These are phyloP conservation scores for Pangasius macronema DNA, from an alignment of 2,797 vertebrate genomes.

Conservation along the genomic window DNA sequence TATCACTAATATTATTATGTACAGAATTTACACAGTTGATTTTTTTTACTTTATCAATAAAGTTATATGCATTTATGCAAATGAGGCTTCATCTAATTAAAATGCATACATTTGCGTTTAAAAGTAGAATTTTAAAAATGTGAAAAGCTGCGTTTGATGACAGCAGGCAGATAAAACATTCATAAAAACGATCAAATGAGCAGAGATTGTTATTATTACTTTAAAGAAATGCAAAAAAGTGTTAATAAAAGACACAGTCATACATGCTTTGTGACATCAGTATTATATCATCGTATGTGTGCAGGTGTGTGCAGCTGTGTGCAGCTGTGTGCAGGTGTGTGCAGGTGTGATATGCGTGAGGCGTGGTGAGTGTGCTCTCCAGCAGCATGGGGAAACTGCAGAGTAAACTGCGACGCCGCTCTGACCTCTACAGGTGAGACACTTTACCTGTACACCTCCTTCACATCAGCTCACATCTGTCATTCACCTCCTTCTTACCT, in stretches of 20 bases:
- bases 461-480: not conserved
- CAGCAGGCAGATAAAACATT: too few relatives aligned
- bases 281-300: not conserved
- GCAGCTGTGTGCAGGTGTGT: not conserved
- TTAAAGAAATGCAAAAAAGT: not conserved
- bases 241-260: not conserved
- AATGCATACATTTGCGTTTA: not conserved
- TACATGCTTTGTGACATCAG: not conserved
- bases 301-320: not conserved
- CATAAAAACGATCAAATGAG: not conserved
- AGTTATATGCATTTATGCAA: not conserved
- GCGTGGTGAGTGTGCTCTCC: not conserved
- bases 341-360: not conserved
- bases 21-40: not conserved
- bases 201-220: not conserved
- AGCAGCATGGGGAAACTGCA: constrained; percentile 89
- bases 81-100: not conserved
- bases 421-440: constrained; percentile 85
- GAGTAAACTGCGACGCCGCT: constrained; percentile 85
- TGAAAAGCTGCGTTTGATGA: not conserved
- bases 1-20: not conserved
- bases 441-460: not conserved
- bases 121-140: not conserved
- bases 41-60: not conserved
- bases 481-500: constrained; percentile 60